These are phyloP conservation scores for Epicauta chinensis DNA, from an alignment of 1,140 invertebrate genomes.

Conservation along the genomic window DNA sequence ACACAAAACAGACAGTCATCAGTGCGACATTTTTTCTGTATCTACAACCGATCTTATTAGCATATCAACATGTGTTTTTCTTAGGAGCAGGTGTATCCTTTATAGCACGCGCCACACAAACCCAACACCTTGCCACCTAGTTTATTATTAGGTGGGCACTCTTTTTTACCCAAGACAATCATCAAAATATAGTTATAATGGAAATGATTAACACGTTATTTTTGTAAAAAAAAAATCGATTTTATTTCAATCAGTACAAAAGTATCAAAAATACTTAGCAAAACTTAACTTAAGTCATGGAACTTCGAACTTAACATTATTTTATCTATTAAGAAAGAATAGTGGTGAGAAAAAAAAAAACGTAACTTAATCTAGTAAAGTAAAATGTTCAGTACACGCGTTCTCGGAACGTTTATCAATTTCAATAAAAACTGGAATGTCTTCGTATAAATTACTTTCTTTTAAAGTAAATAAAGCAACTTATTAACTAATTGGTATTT, in stretches of 20 bases:
- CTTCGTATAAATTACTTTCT: no score
- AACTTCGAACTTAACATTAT: slow-evolving; percentile 14
- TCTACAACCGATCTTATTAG: slow-evolving; percentile 12
- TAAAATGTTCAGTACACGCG: no score
- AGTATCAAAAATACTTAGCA: slow-evolving; percentile 16
- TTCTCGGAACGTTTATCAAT: no score
- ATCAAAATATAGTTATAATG: no score
- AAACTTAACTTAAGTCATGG: slow-evolving; percentile 7
- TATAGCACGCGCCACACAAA: slow-evolving; percentile 23
- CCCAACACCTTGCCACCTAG: slow-evolving; percentile 25
- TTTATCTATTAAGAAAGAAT: neutral
- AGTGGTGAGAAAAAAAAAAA: neutral
- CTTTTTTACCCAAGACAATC: no score
- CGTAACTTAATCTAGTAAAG: no score
- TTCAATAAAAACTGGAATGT: no score
- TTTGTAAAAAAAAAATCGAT: slow-evolving; percentile 11
- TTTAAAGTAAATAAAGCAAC: no score
- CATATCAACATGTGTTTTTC: slow-evolving; percentile 27
- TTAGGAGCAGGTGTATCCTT: slow-evolving; percentile 22
- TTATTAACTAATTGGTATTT: slow-evolving; percentile 23
- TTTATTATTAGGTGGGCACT: slow-evolving; percentile 5
- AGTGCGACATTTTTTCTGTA: slow-evolving; percentile 10
- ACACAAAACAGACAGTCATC: slow-evolving; percentile 1
- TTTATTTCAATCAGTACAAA: slow-evolving; percentile 27
- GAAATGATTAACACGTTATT: neutral